Conservation (phyloP, 2,797 vertebrate genomes). For the Pelobates cultripes region DNA sequence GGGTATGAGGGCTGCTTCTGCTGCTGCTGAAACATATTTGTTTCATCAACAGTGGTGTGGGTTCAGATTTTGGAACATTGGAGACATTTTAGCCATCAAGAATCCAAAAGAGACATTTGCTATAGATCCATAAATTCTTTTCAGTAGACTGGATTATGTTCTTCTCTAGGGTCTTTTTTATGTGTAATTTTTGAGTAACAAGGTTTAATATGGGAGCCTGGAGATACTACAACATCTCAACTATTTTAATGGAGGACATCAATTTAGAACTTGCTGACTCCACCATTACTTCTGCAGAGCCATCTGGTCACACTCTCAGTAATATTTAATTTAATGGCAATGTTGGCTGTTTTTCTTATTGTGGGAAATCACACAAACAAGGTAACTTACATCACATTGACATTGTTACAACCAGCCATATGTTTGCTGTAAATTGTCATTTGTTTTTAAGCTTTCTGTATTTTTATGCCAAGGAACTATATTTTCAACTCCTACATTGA, state of each 20-base stretch:
- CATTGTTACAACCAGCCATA: constrained; percentile 47
- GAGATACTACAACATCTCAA: neutral
- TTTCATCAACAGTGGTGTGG: no score
- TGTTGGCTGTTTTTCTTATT: constrained; percentile 43
- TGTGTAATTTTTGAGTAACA: no score
- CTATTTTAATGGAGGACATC: neutral
- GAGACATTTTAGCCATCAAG: no score
- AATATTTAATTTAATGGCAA: constrained; percentile 42
- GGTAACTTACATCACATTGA: constrained; percentile 49
- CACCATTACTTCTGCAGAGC: constrained; percentile 4
- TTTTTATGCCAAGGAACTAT: constrained; percentile 40
- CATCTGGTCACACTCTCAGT: constrained; percentile 35
- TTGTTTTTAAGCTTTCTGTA: constrained; percentile 41
- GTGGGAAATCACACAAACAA: constrained; percentile 49
- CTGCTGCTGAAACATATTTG: no score
- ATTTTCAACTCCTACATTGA: constrained; percentile 28
- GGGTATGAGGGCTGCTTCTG: no score
- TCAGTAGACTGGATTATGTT: no score
- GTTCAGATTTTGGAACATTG: no score
- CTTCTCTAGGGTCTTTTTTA: no score
- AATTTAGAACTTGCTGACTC: constrained; percentile 13
- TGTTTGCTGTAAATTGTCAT: constrained; percentile 51
- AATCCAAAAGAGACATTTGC: no score
- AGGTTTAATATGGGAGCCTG: no score
- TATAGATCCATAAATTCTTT: no score